phyloP scores from a whole-genome alignment of 2,113 vertebrate genomes.

The Cyphomyrus discorhynchus region DNA sequence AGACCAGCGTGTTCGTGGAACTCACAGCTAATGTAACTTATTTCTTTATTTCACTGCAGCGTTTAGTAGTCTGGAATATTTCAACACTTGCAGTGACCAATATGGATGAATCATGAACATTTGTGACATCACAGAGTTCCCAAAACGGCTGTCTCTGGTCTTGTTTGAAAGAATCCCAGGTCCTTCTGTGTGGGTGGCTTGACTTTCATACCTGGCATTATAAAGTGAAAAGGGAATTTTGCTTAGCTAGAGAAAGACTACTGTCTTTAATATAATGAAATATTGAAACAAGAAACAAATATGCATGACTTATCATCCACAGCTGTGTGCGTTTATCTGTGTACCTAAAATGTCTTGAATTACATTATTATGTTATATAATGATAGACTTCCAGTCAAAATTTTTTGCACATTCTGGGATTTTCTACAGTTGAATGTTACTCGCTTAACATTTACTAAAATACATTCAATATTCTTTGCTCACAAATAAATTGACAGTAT shows the following conservation, averaged over 20 bases:
- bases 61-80: not conserved
- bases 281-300: not conserved
- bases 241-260: not conserved
- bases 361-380: not conserved
- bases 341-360: not conserved
- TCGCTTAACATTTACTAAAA: no score
- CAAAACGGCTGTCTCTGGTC: not conserved
- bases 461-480: no score
- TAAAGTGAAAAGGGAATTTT: not conserved
- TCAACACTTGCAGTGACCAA: not conserved
- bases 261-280: not conserved
- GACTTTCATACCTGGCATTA: not conserved
- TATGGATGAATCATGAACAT: not conserved
- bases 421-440: no score
- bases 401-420: no score
- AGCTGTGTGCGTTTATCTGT: not conserved
- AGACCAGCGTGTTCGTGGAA: not conserved
- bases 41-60: not conserved
- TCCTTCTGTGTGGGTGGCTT: not conserved
- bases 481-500: no score
- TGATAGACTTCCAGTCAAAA: not conserved
- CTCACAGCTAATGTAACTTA: not conserved
- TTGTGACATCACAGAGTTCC: not conserved
- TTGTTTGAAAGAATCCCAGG: not conserved
- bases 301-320: no score